Evolutionary conservation across 2,888 invertebrate species (phyloP).

Genomic region (Apoderus coryli): DNA sequence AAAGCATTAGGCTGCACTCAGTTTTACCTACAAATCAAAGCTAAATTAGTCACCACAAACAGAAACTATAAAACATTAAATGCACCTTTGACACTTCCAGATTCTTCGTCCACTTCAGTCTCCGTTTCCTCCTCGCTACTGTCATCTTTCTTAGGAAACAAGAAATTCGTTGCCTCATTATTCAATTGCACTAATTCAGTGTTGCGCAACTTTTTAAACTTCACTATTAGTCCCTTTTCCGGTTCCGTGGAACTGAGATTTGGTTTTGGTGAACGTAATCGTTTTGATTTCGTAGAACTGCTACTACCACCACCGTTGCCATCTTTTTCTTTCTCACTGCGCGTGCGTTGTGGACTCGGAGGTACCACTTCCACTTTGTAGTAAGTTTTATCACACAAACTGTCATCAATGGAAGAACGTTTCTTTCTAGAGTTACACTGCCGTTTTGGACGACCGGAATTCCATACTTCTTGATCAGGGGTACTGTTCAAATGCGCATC

Average conservation of each 20-base stretch:
- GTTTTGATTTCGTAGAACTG: too few relatives aligned
- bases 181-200: slow-evolving; percentile 62
- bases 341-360: slow-evolving; percentile 51
- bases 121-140: slow-evolving; percentile 30
- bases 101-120: slow-evolving; percentile 36
- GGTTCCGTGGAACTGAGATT: slow-evolving; percentile 17
- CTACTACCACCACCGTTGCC: too few relatives aligned
- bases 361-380: slow-evolving; percentile 62
- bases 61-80: too few relatives aligned
- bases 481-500: too few relatives aligned
- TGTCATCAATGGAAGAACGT: slow-evolving; percentile 36
- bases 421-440: slow-evolving; percentile 25
- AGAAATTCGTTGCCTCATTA: slow-evolving; percentile 76
- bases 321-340: slow-evolving; percentile 23
- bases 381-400: slow-evolving; percentile 39
- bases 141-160: slow-evolving; percentile 61
- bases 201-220: slow-evolving; percentile 57
- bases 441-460: slow-evolving; percentile 29
- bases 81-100: too few relatives aligned
- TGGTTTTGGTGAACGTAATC: slow-evolving; percentile 15
- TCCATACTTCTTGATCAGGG: slow-evolving; percentile 25
- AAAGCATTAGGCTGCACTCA: slow-evolving; percentile 16
- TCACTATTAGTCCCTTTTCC: slow-evolving; percentile 37
- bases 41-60: too few relatives aligned
- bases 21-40: too few relatives aligned